phyloP scores from a whole-genome alignment of 2,113 vertebrate genomes.

The Cyphomyrus plagiostoma region DNA sequence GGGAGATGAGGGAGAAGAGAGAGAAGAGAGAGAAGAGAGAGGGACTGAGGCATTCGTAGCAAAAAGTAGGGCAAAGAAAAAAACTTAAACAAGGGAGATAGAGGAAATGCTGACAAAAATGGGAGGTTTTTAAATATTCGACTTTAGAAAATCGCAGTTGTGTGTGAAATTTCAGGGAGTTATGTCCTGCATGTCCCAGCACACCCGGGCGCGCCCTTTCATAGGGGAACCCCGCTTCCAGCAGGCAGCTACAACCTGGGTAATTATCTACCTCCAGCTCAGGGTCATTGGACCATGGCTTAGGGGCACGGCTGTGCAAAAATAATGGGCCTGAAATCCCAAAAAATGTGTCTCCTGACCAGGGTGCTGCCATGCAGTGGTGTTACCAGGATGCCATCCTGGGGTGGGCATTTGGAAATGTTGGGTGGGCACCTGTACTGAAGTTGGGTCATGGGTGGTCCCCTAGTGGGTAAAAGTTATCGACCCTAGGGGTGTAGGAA shows the following conservation, averaged over 20 bases:
- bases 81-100: background rate
- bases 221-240: background rate
- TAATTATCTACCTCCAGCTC: background rate
- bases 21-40: background rate
- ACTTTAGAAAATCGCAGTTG: background rate
- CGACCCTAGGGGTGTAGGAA: background rate
- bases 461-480: background rate
- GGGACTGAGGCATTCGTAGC: background rate
- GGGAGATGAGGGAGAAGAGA: background rate
- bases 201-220: background rate
- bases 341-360: background rate
- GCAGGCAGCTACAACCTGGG: background rate
- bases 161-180: background rate
- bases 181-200: background rate
- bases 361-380: background rate
- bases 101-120: background rate
- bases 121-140: background rate
- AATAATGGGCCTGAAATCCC: background rate
- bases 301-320: background rate
- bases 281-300: background rate
- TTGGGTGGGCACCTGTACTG: background rate
- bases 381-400: background rate
- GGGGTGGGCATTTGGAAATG: background rate
- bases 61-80: background rate
- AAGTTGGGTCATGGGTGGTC: background rate